A percentile compares a stretch with the other conserved stretches of the same genome.
phyloP scores from a whole-genome alignment of 2,797 vertebrate genomes.

The Valencia hispanica region DNA sequence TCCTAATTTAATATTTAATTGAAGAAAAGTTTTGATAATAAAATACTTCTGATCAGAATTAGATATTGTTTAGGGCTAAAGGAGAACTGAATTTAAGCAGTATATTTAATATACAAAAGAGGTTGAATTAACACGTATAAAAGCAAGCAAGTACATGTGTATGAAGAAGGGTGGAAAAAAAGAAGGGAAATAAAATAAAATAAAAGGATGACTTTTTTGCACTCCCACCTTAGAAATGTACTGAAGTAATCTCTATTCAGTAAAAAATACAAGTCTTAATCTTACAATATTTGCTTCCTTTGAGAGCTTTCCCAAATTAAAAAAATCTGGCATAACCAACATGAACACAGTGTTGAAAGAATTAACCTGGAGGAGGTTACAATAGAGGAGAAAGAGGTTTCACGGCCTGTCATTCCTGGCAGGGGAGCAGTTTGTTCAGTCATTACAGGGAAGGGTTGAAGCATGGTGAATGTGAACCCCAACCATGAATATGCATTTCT shows the following conservation, averaged over 20 bases:
- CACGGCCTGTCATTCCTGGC: conserved; percentile 38
- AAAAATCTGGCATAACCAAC: conserved; percentile 28
- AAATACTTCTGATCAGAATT: background rate
- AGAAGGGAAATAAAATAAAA: conserved; percentile 21
- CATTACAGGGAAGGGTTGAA: conserved; percentile 35
- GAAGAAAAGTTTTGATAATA: background rate
- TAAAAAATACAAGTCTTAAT: conserved; percentile 19
- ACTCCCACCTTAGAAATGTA: background rate
- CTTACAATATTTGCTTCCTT: conserved; percentile 15
- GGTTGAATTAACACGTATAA: background rate
- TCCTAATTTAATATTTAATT: background rate
- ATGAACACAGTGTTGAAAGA: conserved; percentile 22
- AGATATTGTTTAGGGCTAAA: background rate
- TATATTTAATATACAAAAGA: background rate
- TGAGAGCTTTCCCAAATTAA: conserved; percentile 30
- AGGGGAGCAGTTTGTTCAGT: conserved; percentile 36
- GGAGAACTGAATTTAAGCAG: conserved; percentile 1
- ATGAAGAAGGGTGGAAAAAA: background rate
- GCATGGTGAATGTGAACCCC: conserved; percentile 39
- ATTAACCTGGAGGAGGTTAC: conserved; percentile 28
- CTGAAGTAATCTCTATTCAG: conserved; percentile 5
- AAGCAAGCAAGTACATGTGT: conserved; percentile 5
- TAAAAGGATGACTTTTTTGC: background rate
- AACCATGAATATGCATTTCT: conserved; percentile 64
- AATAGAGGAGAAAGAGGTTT: conserved; percentile 16